Percentiles rank a stretch among this genome's conserved stretches.
Conservation (phyloP, 2,797 vertebrate genomes). For the Spheniscus humboldti region DNA sequence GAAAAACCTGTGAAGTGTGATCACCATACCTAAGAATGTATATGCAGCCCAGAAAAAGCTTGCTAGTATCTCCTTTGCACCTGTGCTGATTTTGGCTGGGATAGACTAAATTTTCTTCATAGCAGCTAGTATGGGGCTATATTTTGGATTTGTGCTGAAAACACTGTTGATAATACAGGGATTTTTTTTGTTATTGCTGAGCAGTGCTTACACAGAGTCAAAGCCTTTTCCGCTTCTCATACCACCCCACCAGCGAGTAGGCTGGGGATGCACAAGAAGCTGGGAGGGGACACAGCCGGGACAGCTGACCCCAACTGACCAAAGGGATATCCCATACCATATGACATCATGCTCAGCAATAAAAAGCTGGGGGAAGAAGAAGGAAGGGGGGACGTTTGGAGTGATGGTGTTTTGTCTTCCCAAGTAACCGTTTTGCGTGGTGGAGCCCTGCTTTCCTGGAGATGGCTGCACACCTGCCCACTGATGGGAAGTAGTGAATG, state of each 20-base stretch:
- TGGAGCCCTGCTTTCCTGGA: background rate
- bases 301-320: background rate
- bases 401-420: background rate
- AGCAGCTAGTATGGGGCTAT: background rate
- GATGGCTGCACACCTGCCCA: too few species aligned
- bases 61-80: background rate
- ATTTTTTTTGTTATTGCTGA: background rate
- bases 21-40: background rate
- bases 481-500: too few species aligned
- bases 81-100: background rate
- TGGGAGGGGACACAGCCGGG: background rate
- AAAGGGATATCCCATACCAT: background rate
- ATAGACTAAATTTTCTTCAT: background rate
- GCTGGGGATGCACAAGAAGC: background rate
- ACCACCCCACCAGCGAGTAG: background rate
- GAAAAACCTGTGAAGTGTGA: background rate
- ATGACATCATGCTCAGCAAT: background rate
- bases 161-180: background rate
- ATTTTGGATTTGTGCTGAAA: background rate
- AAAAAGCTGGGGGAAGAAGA: background rate
- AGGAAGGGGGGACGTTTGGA: rapidly evolving
- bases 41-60: background rate
- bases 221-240: background rate
- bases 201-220: background rate
- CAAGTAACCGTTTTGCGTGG: rapidly evolving